Base-by-base conservation (phyloP, 2,797 vertebrate genomes). In the Rallus crepitans region DNA sequence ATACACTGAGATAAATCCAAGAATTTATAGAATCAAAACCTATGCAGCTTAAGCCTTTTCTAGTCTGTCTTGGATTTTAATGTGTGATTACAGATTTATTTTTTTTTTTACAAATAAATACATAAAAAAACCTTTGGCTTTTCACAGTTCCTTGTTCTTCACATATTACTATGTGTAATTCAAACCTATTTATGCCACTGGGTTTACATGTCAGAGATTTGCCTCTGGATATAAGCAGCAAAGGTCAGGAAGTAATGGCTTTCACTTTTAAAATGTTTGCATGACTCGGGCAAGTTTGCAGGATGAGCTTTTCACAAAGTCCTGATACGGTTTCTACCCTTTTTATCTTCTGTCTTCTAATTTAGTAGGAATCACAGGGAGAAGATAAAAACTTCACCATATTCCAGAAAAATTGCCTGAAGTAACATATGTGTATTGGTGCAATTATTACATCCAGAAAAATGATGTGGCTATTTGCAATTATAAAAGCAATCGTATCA, bases 71-170 rank as follows among this genome's bases (percentile, higher is more conserved):
- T 73, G 35, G 48, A 80, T 57, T 94, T 89, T 89, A 71, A 88
- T 40, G 87, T 83, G 81, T 16, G 82, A 93, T 53, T 93, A 80
- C 65, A 89, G 56, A 93, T 56, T 72, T 88, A 76, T 81, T 81
- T 81, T 72, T 37, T 37, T 37, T 89, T 78, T 81, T 81, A 82
- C 33, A 85, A 95, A 82, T 17, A 86, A 90, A 90, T 25, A 68
- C 84, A 84, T 6, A 87, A 96, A 84, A 5, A 87, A 96, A 95
- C 57, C 69, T 93, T 93, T 85, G 61, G 37, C 21, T 97, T 96
- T 96, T 97, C 89, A 96, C 95, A 95, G 81, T 52, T 96, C n/a
- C 55, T 90, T 75, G 42, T 69, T 84, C 82, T 87, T 96, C 94
- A 96, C 95, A 93, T 96, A 92, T 70, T 83, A 77, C 73, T 85